Evolutionary conservation across 2,113 vertebrate species (phyloP).

Genomic region (Cochlearius cochlearius): DNA sequence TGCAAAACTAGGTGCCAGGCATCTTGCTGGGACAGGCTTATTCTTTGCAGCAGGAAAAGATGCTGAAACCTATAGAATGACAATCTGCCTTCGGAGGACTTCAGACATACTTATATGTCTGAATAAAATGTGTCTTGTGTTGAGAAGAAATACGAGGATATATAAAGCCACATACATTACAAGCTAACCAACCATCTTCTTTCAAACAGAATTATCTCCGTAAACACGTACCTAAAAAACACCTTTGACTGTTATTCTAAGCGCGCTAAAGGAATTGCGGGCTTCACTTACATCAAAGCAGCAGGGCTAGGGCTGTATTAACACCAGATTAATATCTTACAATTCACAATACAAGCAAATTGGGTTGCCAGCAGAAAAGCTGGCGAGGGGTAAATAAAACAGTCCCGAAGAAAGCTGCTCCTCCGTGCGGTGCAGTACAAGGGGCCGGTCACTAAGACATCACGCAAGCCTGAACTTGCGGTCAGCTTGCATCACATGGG

Average conservation of each 20-base stretch:
- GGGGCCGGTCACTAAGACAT: neutral
- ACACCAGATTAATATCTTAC: neutral
- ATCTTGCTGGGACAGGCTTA: neutral
- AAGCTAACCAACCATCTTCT: neutral
- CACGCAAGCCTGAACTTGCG: rapidly evolving
- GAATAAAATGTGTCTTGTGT: neutral
- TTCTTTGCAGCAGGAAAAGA: neutral
- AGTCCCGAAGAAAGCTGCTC: neutral
- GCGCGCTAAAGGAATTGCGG: neutral
- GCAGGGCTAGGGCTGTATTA: neutral
- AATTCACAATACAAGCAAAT: neutral
- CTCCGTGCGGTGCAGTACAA: rapidly evolving
- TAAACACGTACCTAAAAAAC: neutral
- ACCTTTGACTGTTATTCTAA: neutral
- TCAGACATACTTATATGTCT: neutral
- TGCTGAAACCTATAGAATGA: neutral
- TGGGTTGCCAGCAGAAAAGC: neutral
- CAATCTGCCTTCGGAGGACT: neutral
- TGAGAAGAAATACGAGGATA: neutral
- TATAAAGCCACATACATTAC: neutral
- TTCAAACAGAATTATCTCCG: neutral
- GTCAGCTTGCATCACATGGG: neutral
- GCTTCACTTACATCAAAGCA: neutral
- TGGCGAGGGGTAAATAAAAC: neutral
- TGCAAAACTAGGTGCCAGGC: neutral